These are phyloP conservation scores for Drosophila bunnanda DNA, from an alignment of 2,888 invertebrate genomes.

Conservation along the genomic window DNA sequence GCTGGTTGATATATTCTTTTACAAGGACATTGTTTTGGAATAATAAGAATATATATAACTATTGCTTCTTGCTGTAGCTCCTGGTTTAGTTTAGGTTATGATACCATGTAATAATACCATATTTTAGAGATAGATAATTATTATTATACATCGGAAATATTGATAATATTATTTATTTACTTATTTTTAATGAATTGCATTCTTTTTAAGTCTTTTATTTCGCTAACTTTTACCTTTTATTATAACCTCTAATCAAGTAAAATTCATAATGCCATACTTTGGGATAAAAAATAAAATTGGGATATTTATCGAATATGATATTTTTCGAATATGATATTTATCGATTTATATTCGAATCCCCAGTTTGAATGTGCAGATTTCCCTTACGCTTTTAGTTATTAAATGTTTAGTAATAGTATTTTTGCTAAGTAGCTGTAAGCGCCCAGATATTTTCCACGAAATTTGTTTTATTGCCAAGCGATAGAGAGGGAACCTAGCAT, in stretches of 20 bases:
- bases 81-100: not conserved
- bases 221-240: no score
- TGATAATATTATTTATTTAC: not conserved
- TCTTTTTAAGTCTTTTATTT: not conserved
- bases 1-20: not conserved
- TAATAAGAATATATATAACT: not conserved
- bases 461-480: conserved; percentile 68
- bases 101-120: not conserved
- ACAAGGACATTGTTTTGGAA: not conserved
- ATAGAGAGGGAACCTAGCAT: not conserved
- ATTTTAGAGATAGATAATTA: not conserved
- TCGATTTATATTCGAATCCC: no score
- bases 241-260: not conserved
- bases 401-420: not conserved
- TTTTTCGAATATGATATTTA: not conserved
- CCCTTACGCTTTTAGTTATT: not conserved
- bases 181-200: not conserved
- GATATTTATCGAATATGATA: no score
- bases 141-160: not conserved
- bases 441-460: conserved; percentile 60
- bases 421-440: conserved; percentile 7
- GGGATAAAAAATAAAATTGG: no score
- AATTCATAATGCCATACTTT: no score
- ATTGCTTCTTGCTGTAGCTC: fast-evolving
- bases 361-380: not conserved